These are phyloP conservation scores for Heliconius cydno DNA, from an alignment of 2,888 invertebrate genomes.

Conservation along the genomic window DNA sequence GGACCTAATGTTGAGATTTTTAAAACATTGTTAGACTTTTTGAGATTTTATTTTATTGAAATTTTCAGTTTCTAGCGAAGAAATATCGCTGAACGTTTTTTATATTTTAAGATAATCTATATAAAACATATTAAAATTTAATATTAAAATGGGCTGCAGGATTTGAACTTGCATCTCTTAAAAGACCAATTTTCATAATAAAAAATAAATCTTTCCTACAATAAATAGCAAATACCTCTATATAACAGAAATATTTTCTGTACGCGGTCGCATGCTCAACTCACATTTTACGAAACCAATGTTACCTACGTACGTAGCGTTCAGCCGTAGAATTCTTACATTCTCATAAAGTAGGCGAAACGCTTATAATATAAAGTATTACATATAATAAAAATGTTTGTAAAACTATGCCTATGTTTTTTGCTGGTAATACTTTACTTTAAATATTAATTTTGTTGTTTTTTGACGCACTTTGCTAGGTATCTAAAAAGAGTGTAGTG, in stretches of 20 bases:
- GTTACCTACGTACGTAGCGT: not conserved
- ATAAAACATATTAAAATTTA: too few species aligned
- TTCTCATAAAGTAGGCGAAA: conserved; percentile 16
- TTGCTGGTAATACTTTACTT: not conserved
- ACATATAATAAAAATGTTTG: not conserved
- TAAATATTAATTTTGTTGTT: not conserved
- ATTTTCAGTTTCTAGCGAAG: too few species aligned
- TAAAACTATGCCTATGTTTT: not conserved
- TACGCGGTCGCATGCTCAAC: conserved; percentile 17
- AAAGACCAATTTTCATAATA: too few species aligned
- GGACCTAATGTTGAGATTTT: not conserved
- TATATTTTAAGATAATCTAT: too few species aligned
- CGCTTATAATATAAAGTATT: conserved; percentile 14
- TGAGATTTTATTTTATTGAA: too few species aligned
- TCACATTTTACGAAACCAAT: conserved; percentile 20
- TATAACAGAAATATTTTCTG: not conserved
- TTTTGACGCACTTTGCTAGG: not conserved
- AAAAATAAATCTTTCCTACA: too few species aligned
- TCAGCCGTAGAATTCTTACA: conserved; percentile 6
- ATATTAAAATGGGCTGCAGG: too few species aligned
- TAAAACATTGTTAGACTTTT: too few species aligned
- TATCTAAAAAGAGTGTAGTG: not conserved
- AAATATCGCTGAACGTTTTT: too few species aligned
- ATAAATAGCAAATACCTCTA: not conserved
- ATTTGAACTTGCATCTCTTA: too few species aligned